phyloP scores from a whole-genome alignment of 2,888 invertebrate species.

The Deroplatys truncata region DNA sequence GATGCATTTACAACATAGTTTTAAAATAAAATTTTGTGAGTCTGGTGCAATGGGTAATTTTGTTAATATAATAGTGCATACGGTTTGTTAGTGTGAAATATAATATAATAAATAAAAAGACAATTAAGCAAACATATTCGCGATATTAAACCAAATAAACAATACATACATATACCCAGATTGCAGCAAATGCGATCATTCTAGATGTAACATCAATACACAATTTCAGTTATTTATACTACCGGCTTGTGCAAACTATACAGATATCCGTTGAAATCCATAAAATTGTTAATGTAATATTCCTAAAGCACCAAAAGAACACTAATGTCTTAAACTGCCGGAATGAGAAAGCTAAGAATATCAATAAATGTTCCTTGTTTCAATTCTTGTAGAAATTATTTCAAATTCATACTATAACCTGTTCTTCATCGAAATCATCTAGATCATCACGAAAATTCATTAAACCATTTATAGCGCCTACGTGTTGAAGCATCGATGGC shows the following conservation, averaged over 20 bases:
- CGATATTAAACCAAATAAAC: neutral
- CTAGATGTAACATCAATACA: neutral
- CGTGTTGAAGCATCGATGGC: conserved; percentile 55
- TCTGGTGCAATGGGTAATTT: too few relatives aligned
- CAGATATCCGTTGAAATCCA: conserved; percentile 12
- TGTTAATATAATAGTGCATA: too few relatives aligned
- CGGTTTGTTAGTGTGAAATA: neutral
- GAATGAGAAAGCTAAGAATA: neutral
- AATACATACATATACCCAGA: neutral
- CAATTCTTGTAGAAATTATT: neutral
- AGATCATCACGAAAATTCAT: neutral
- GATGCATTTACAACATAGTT: too few relatives aligned
- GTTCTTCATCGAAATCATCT: conserved; percentile 9
- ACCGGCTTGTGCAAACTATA: neutral
- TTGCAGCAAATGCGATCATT: neutral
- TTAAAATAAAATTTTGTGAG: too few relatives aligned
- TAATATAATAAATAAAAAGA: neutral
- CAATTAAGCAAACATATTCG: neutral
- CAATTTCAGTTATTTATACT: neutral
- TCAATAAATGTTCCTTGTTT: neutral
- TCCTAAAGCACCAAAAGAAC: neutral
- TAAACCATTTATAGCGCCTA: neutral
- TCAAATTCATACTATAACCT: conserved; percentile 10
- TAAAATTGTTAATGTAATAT: neutral
- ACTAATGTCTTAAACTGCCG: neutral